Conservation (phyloP, 2,888 invertebrate genomes). For the Eristalis intricaria region DNA sequence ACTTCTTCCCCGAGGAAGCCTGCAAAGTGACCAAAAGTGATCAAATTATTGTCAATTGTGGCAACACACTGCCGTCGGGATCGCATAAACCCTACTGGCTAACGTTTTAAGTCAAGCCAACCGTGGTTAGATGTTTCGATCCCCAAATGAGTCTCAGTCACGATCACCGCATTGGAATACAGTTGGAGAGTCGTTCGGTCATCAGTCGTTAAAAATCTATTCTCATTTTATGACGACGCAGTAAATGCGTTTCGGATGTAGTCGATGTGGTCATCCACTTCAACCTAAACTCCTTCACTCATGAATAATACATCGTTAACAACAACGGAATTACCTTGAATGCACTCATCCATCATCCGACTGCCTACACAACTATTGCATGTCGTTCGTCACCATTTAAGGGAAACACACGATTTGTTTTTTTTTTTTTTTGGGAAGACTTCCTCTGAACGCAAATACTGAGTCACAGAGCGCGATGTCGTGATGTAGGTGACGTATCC, state of each 20-base stretch:
- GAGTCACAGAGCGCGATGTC: neutral
- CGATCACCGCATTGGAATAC: neutral
- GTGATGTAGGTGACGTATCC: neutral
- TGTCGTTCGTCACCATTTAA: neutral
- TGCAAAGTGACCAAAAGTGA: neutral
- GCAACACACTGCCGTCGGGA: too few species aligned
- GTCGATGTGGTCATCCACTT: neutral
- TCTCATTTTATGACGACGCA: neutral
- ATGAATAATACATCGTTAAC: neutral
- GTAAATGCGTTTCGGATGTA: neutral
- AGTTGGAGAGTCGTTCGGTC: neutral
- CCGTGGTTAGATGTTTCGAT: too few species aligned
- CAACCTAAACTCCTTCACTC: neutral
- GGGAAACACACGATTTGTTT: neutral
- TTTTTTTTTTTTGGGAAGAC: neutral
- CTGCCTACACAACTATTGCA: neutral
- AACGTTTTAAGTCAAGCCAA: too few species aligned
- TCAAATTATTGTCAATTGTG: neutral
- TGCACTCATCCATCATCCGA: neutral
- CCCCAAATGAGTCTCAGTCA: neutral
- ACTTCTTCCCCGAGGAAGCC: neutral
- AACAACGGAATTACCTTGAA: neutral
- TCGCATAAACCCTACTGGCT: too few species aligned
- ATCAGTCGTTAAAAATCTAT: neutral
- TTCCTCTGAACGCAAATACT: neutral